These are phyloP conservation scores for Falco naumanni DNA, from an alignment of 2,797 vertebrate species.

Conservation along the genomic window DNA sequence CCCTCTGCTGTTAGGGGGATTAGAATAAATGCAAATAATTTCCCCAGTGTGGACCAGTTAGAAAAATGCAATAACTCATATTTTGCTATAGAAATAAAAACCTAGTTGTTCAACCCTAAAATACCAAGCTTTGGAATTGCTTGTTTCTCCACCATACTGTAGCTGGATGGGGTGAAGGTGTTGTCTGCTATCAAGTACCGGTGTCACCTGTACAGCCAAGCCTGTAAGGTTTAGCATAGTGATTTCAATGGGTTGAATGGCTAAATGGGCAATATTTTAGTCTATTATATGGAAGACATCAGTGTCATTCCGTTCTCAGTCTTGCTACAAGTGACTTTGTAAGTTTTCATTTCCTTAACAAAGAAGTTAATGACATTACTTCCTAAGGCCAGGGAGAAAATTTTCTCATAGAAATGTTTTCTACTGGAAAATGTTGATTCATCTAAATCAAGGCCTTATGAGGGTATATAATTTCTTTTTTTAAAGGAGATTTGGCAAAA, in stretches of 20 bases:
- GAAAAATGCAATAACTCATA: not conserved
- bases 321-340: not conserved
- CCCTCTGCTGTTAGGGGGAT: not conserved
- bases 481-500: not conserved
- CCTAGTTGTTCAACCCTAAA: not conserved
- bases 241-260: not conserved
- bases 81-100: not conserved
- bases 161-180: not conserved
- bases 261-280: not conserved
- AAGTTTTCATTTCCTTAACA: not conserved
- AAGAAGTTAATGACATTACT: not conserved
- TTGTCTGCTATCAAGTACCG: not conserved
- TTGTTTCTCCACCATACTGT: not conserved
- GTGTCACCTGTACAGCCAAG: too few relatives aligned
- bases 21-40: not conserved
- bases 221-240: not conserved
- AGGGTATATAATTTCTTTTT: not conserved
- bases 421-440: not conserved
- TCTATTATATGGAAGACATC: not conserved
- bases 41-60: not conserved
- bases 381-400: not conserved
- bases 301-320: not conserved
- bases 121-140: not conserved
- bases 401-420: not conserved
- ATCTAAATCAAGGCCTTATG: not conserved